phyloP scores from a whole-genome alignment of 2,113 vertebrate species.

The Corythornis vintsioides region DNA sequence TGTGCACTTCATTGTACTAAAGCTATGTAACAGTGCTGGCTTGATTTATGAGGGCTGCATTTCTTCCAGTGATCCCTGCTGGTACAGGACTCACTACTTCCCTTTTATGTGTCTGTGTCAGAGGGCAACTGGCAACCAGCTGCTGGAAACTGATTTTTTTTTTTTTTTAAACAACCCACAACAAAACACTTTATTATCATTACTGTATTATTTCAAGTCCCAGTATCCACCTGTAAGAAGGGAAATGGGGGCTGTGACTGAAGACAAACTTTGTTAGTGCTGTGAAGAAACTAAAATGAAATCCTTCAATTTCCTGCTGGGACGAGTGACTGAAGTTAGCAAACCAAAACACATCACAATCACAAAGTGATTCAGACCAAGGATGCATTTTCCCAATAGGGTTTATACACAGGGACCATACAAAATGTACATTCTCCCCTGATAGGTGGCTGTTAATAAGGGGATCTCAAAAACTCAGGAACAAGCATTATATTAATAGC shows the following conservation, averaged over 20 bases:
- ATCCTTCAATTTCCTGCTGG: background rate
- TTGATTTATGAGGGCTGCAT: conserved; percentile 87
- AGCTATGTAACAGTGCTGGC: conserved; percentile 71
- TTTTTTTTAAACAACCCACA: conserved; percentile 1
- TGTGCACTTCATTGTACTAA: conserved; percentile 76
- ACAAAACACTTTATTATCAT: conserved; percentile 57
- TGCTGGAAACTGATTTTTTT: conserved; percentile 77
- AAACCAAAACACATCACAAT: background rate
- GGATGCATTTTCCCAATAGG: background rate
- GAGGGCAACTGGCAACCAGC: conserved; percentile 89
- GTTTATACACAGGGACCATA: background rate
- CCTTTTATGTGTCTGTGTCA: conserved; percentile 87
- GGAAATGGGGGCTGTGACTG: background rate
- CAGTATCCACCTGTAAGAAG: conserved; percentile 35
- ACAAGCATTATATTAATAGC: background rate
- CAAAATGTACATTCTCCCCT: background rate
- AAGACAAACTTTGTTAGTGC: conserved; percentile 30
- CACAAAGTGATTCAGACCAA: background rate
- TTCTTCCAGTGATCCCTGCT: conserved; percentile 83
- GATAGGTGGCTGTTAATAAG: background rate
- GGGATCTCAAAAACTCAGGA: background rate
- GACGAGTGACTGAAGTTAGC: background rate
- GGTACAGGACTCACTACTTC: conserved; percentile 79
- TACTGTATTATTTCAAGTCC: conserved; percentile 41
- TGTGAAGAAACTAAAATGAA: background rate